Evolutionary conservation across 2,113 vertebrate genomes (phyloP), one percentile per base, ranked within the genome.

Genomic region (Percopsis transmontana): DNA sequence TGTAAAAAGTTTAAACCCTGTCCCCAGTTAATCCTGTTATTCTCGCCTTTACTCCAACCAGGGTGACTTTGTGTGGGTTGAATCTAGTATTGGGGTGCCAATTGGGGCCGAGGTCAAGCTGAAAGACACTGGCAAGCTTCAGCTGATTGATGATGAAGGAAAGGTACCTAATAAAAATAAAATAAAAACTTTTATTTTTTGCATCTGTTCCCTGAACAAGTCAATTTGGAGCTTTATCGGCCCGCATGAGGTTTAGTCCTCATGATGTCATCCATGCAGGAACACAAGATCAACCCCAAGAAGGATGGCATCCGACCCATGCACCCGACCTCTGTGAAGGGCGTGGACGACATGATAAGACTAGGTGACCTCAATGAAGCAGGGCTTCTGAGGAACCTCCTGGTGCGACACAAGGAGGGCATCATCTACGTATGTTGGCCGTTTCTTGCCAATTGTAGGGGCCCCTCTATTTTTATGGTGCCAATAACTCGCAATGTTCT

Each of bases 21-120:
- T 40, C 18, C 44, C 44, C 44, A n/a, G 15, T 45, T 19, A 19
- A 19, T 0, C 18, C 18, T 14, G 12, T 8, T n/a, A n/a, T n/a
- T 24, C 21, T 24, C 21, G 5, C 11, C 8, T 11, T 72, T 44
- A 47, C 16, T 51, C 2, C 0, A 47, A 24, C 27, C 64, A 99
- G 97, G 97, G 97, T 24, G 97, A 99, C 74, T 94, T 94, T 42
- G 94, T 99, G 16, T 99, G 97, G 97, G 82, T 98, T 80, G 91
- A 97, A 20, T 57, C 87, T 0, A 74, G 88, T 21, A 16, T 19
- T 0, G 86, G 77, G 2, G 91, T 98, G 47, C 92, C 95, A 0
- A 94, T 98, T 0, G 97, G 97, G 13, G 96, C 95, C 4, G 81
- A 95, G 76, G 90, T 99, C 62, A 92, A 88, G 58, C 88, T 96